These are phyloP conservation scores for Eurytoma californica DNA, from an alignment of 2,888 invertebrate species.

Conservation along the genomic window DNA sequence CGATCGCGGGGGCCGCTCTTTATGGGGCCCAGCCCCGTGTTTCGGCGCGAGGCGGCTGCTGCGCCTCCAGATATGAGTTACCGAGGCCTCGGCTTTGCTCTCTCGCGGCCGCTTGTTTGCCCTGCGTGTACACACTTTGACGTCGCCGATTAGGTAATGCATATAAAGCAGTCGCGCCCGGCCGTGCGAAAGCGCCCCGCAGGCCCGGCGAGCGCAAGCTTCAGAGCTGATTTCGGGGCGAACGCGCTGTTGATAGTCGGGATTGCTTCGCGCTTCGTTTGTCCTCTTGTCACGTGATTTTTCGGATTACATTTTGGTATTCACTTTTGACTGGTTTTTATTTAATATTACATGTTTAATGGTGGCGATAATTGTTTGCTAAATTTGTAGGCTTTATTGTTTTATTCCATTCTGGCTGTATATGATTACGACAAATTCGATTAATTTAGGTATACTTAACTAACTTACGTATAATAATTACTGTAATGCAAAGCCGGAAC, in stretches of 20 bases:
- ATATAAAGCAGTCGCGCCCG: conserved; percentile 1
- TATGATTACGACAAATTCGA: too few relatives aligned
- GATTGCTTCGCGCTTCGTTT: too few relatives aligned
- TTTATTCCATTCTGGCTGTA: too few relatives aligned
- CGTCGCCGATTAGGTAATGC: conserved; percentile 20
- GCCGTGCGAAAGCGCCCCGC: background rate
- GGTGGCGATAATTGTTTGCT: too few relatives aligned
- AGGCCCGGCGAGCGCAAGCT: background rate
- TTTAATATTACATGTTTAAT: too few relatives aligned
- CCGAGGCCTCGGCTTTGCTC: background rate
- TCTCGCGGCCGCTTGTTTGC: background rate
- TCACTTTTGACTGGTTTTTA: too few relatives aligned
- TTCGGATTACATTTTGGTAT: too few relatives aligned
- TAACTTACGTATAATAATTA: too few relatives aligned
- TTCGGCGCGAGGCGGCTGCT: background rate
- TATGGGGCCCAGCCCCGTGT: background rate
- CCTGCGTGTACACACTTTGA: background rate
- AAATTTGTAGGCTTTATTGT: too few relatives aligned
- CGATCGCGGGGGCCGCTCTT: conserved; percentile 11
- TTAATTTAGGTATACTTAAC: too few relatives aligned
- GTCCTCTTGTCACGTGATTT: too few relatives aligned
- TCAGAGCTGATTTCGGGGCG: background rate
- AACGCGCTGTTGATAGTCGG: background rate
- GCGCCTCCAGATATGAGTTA: background rate
- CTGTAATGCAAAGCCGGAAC: too few relatives aligned